Percentiles rank a stretch among this genome's conserved stretches.
These are phyloP conservation scores for Euclidia mi DNA, from an alignment of 2,888 invertebrate species.

Conservation along the genomic window DNA sequence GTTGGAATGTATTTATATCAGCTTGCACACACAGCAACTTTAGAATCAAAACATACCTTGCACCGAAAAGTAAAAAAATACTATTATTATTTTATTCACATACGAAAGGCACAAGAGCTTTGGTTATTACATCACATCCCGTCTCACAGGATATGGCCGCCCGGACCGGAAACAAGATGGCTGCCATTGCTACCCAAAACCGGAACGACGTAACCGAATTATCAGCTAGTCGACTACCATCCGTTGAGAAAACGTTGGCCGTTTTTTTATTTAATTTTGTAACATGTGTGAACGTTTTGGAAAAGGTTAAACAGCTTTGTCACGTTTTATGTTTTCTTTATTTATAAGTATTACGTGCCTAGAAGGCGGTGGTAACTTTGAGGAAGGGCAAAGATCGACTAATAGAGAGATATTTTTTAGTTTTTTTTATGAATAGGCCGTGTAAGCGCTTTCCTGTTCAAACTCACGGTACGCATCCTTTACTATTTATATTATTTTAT, in stretches of 20 bases:
- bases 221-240: conserved; percentile 36
- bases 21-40: not conserved
- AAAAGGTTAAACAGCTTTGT: too few species aligned
- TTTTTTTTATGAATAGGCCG: too few species aligned
- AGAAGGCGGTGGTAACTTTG: too few species aligned
- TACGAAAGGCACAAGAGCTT: conserved; percentile 17
- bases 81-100: conserved; percentile 10
- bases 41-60: not conserved
- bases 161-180: conserved; percentile 69
- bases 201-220: conserved; percentile 66
- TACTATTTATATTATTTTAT: too few species aligned
- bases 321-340: too few species aligned
- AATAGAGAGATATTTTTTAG: too few species aligned
- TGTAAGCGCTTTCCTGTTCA: too few species aligned
- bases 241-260: conserved; percentile 1
- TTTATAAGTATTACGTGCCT: too few species aligned
- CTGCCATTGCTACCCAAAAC: conserved; percentile 50
- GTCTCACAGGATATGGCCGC: conserved; percentile 48
- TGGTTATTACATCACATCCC: conserved; percentile 42
- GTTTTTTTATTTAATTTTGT: conserved; percentile 4
- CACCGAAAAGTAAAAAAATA: conserved; percentile 1
- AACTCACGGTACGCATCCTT: too few species aligned
- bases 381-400: too few species aligned
- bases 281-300: too few species aligned
- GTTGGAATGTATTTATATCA: not conserved